Evolutionary conservation across 1,140 invertebrate species (phyloP).

Genomic region (Galendromus occidentalis): DNA sequence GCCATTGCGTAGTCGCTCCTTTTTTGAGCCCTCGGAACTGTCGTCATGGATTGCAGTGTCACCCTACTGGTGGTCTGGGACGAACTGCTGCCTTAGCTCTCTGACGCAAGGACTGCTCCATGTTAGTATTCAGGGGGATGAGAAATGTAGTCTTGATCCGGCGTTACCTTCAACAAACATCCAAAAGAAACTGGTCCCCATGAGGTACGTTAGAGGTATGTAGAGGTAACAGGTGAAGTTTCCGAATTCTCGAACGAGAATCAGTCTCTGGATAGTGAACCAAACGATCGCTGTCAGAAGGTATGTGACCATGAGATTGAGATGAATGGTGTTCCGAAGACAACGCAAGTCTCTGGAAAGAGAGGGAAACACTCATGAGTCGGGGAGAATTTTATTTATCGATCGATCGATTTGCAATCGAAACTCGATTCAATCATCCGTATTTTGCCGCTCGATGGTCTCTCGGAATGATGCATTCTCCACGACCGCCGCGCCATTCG

Average conservation of each 20-base stretch:
- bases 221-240: constrained; percentile 29
- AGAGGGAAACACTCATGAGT: not conserved
- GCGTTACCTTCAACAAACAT: constrained; percentile 85
- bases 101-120: too few relatives aligned
- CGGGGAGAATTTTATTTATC: not conserved
- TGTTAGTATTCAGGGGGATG: not conserved
- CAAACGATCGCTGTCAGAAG: constrained; percentile 54
- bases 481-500: too few relatives aligned
- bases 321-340: constrained; percentile 72
- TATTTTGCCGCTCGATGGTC: too few relatives aligned
- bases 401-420: not conserved
- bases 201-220: constrained; percentile 56
- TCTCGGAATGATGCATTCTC: too few relatives aligned
- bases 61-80: too few relatives aligned
- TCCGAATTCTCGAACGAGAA: constrained; percentile 2
- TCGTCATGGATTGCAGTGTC: too few relatives aligned
- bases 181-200: constrained; percentile 88
- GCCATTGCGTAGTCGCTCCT: too few relatives aligned
- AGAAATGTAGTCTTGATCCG: not conserved
- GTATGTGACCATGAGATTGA: constrained; percentile 64
- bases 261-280: constrained; percentile 38
- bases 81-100: too few relatives aligned
- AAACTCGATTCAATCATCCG: too few relatives aligned
- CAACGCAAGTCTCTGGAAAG: constrained; percentile 61
- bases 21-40: too few relatives aligned